A percentile compares a stretch with the other conserved stretches of the same genome.
phyloP scores from a whole-genome alignment of 2,113 vertebrate genomes.

The Plecotus auritus region DNA sequence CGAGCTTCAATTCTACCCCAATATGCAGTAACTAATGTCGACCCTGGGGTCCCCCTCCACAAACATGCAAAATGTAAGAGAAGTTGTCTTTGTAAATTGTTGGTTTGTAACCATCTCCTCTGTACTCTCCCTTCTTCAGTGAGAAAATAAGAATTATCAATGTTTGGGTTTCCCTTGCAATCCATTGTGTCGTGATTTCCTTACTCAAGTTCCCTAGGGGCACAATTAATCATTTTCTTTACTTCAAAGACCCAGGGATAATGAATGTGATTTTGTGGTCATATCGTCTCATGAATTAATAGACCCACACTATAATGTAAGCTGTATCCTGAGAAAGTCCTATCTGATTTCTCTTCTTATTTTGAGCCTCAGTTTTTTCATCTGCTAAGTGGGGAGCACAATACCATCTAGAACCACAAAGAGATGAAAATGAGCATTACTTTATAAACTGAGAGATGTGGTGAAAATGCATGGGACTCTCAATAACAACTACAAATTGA shows the following conservation, averaged over 20 bases:
- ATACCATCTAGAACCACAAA: not conserved
- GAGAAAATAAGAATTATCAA: not conserved
- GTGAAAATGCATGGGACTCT: not conserved
- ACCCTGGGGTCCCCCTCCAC: not conserved
- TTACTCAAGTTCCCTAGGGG: not conserved
- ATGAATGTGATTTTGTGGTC: not conserved
- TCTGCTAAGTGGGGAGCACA: not conserved
- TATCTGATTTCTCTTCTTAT: not conserved
- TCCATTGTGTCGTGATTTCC: not conserved
- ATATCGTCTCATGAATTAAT: not conserved
- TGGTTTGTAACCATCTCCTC: not conserved
- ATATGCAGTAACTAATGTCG: not conserved
- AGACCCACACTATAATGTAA: not conserved
- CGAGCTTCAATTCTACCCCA: not conserved
- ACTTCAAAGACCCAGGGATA: not conserved
- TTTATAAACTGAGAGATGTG: not conserved
- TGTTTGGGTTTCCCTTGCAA: not conserved
- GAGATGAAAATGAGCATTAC: not conserved
- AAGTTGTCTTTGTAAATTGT: not conserved
- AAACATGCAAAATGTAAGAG: not conserved
- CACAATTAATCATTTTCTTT: not conserved
- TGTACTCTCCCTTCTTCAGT: not conserved
- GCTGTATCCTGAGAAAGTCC: not conserved
- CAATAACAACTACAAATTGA: not conserved
- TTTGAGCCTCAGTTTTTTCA: not conserved